Conservation (phyloP, 2,113 vertebrate genomes). For the Kobus ellipsiprymnus region DNA sequence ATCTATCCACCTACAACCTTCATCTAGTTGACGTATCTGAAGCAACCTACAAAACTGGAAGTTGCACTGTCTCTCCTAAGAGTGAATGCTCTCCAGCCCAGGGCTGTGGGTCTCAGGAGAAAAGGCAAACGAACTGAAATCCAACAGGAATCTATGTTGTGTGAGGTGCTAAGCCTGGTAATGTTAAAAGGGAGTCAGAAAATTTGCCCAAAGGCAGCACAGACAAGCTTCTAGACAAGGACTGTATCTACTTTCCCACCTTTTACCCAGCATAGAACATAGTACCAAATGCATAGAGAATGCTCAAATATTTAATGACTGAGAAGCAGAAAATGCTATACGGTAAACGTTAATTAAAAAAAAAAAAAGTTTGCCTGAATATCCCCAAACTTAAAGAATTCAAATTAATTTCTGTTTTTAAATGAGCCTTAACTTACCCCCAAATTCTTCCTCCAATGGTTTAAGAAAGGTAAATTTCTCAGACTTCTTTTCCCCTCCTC, state of each 20-base stretch:
- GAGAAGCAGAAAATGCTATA: not conserved
- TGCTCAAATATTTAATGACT: not conserved
- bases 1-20: not conserved
- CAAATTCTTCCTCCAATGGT: slow-evolving; percentile 10
- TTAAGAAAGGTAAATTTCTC: slow-evolving; percentile 18
- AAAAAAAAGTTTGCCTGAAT: not conserved
- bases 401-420: slow-evolving; percentile 21
- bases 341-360: not conserved
- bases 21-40: not conserved
- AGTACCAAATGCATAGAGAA: not conserved
- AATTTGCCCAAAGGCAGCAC: not conserved
- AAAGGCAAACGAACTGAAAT: not conserved
- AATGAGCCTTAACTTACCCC: not conserved
- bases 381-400: not conserved
- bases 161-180: not conserved
- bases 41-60: not conserved
- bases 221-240: not conserved
- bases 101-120: not conserved
- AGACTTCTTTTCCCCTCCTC: not conserved
- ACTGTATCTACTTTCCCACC: not conserved
- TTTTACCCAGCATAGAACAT: not conserved
- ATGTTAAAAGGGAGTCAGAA: not conserved
- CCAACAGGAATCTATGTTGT: not conserved
- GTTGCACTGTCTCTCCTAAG: not conserved
- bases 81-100: not conserved